Evolutionary conservation across 2,113 vertebrate genomes (phyloP).

Genomic region (Prionailurus viverrinus): DNA sequence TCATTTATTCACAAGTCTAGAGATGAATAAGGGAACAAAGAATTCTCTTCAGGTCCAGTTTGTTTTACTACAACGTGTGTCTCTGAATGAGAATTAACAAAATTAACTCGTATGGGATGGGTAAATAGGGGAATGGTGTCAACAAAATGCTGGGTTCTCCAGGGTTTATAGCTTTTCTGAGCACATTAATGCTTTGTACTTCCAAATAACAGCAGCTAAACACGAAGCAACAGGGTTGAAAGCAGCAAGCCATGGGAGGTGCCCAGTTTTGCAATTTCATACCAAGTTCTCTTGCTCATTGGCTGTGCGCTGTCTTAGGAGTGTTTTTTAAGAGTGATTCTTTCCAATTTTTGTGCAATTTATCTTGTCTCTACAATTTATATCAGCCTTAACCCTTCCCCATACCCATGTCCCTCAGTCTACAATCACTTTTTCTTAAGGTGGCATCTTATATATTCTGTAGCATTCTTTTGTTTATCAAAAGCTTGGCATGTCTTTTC

Average conservation of each 20-base stretch:
- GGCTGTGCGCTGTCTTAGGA: neutral
- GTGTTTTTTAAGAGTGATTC: neutral
- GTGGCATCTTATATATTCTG: neutral
- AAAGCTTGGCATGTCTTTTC: neutral
- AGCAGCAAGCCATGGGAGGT: neutral
- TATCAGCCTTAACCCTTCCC: neutral
- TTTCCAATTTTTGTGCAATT: neutral
- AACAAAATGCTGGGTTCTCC: neutral
- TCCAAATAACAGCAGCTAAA: neutral
- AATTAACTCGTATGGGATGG: neutral
- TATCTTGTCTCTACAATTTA: neutral
- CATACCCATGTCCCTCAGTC: neutral
- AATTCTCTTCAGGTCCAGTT: neutral
- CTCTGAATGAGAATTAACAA: constrained; percentile 29
- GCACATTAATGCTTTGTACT: neutral
- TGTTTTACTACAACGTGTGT: neutral
- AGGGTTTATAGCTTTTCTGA: neutral
- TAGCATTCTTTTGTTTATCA: neutral
- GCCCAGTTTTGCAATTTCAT: neutral
- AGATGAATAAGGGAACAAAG: neutral
- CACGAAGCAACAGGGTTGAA: neutral
- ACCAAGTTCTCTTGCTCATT: neutral
- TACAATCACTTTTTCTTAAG: constrained; percentile 4
- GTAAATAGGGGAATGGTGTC: neutral
- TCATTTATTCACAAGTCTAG: neutral